Percentiles rank a stretch among this genome's conserved stretches.
phyloP scores from a whole-genome alignment of 2,113 vertebrate genomes.

The Indicator maculatus region DNA sequence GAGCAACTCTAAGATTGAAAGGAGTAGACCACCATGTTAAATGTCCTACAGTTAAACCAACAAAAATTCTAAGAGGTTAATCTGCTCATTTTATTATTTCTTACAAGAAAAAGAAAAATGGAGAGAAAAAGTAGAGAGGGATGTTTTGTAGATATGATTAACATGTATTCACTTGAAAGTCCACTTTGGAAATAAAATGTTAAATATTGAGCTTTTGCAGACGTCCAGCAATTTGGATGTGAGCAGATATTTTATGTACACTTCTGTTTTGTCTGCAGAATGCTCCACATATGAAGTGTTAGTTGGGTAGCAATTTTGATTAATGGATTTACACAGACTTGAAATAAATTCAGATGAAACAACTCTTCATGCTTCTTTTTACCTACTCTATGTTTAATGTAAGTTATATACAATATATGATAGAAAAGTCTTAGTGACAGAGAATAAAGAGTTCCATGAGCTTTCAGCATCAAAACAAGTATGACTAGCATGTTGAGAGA shows the following conservation, averaged over 20 bases:
- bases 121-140: not conserved
- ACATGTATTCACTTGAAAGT: not conserved
- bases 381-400: not conserved
- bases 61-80: not conserved
- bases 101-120: not conserved
- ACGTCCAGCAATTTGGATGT: not conserved
- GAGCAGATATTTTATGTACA: not conserved
- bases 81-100: not conserved
- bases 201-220: not conserved
- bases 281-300: not conserved
- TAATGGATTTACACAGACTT: not conserved
- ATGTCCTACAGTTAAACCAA: not conserved
- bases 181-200: not conserved
- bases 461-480: not conserved
- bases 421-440: not conserved
- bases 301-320: not conserved
- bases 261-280: not conserved
- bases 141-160: not conserved
- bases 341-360: not conserved
- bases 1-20: not conserved
- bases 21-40: conserved; percentile 47
- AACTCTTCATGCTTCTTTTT: not conserved
- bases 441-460: not conserved
- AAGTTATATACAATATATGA: not conserved
- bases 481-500: not conserved